These are phyloP conservation scores for Galaxias olidus DNA, from an alignment of 2,797 vertebrate genomes.

Conservation along the genomic window DNA sequence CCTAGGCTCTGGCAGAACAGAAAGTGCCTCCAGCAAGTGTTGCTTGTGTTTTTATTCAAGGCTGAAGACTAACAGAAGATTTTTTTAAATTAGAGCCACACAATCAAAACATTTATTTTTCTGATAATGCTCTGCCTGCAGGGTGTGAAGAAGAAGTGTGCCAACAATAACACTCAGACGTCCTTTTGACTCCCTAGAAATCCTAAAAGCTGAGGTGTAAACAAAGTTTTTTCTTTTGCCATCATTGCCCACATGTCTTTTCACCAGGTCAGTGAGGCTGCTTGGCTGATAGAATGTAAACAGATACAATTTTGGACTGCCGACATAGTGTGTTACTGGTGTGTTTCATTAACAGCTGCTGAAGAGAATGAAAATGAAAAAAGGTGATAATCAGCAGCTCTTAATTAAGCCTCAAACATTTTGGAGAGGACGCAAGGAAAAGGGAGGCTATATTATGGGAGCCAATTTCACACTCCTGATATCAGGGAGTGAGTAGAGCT, in stretches of 20 bases:
- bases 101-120: slow-evolving; percentile 67
- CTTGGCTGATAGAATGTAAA: slow-evolving; percentile 22
- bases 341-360: neutral
- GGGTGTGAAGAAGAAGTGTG: slow-evolving; percentile 43
- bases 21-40: slow-evolving; percentile 35
- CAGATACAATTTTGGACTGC: slow-evolving; percentile 13
- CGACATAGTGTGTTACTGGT: neutral
- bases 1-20: no score
- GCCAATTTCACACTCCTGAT: no score
- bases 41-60: slow-evolving; percentile 60
- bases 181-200: slow-evolving; percentile 48
- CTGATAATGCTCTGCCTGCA: slow-evolving; percentile 54
- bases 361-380: neutral
- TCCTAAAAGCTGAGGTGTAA: slow-evolving; percentile 34
- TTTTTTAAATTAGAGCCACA: slow-evolving; percentile 69
- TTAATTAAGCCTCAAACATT: no score
- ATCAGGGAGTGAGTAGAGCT: no score
- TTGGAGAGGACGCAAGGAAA: no score
- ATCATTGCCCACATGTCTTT: slow-evolving; percentile 5
- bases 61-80: slow-evolving; percentile 45
- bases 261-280: neutral
- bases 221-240: slow-evolving; percentile 17
- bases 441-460: no score
- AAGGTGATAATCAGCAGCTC: slow-evolving; percentile 9
- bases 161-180: slow-evolving; percentile 60